phyloP scores from a whole-genome alignment of 92 coral and sea anemone genomes.

The Parazoanthus swiftii region DNA sequence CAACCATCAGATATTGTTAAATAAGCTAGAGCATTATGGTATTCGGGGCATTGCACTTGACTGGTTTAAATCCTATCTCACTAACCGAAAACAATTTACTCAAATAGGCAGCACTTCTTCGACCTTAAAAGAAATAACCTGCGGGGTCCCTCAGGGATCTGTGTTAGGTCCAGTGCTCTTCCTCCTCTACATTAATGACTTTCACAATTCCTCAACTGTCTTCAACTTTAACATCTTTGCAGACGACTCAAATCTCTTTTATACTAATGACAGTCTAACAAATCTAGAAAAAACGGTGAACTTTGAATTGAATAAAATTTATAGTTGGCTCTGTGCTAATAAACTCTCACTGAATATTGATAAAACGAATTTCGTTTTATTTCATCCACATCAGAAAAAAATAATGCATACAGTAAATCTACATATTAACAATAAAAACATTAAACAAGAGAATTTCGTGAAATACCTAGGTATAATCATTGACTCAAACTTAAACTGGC shows the following conservation, averaged over 20 bases:
- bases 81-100: constrained; percentile 62
- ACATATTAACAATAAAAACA: constrained; percentile 25
- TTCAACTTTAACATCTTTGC: constrained; percentile 58
- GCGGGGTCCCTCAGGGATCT: constrained; percentile 68
- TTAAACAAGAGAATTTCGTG: constrained; percentile 31
- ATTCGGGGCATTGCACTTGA: constrained; percentile 51
- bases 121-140: constrained; percentile 24
- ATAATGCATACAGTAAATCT: constrained; percentile 18
- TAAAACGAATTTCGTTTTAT: constrained; percentile 29
- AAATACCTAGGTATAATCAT: constrained; percentile 44
- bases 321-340: constrained; percentile 36
- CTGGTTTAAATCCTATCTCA: constrained; percentile 63
- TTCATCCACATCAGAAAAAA: constrained; percentile 36
- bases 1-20: constrained; percentile 51
- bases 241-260: constrained; percentile 57
- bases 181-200: constrained; percentile 51
- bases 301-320: constrained; percentile 21
- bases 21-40: constrained; percentile 59
- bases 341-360: constrained; percentile 32
- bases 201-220: constrained; percentile 35
- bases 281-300: constrained; percentile 37
- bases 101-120: constrained; percentile 51
- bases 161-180: constrained; percentile 58
- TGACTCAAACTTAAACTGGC: constrained; percentile 42
- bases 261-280: constrained; percentile 33